phyloP scores from a whole-genome alignment of 2,888 invertebrate species.

The Oeneis ivallda region DNA sequence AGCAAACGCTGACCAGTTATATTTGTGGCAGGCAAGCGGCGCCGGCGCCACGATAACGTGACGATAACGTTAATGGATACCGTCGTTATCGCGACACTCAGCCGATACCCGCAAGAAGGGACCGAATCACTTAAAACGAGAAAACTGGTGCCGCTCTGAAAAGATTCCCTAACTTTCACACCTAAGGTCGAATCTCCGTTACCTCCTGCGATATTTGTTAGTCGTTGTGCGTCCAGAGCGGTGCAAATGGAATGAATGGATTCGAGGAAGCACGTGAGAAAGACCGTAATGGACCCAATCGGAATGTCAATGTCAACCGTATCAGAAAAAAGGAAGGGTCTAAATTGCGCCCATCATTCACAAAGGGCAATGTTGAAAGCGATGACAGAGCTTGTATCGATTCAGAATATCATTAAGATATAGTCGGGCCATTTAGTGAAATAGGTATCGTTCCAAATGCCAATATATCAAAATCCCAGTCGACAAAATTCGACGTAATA shows the following conservation, averaged over 20 bases:
- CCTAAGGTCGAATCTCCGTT: conserved; percentile 53
- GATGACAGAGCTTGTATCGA: conserved; percentile 35
- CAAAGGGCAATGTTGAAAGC: conserved; percentile 46
- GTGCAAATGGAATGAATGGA: conserved; percentile 69
- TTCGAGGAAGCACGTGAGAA: conserved; percentile 73
- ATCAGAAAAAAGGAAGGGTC: conserved; percentile 60
- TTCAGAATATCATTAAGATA: conserved; percentile 40
- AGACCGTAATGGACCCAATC: conserved; percentile 62
- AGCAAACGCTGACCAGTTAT: conserved; percentile 61
- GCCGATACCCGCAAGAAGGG: conserved; percentile 53
- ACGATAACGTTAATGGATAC: conserved; percentile 78
- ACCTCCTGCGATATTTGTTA: conserved; percentile 36
- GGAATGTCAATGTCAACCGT: conserved; percentile 70
- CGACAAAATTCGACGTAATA: conserved; percentile 3
- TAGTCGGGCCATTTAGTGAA: conserved; percentile 2
- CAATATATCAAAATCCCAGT: conserved; percentile 1
- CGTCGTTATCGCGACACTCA: conserved; percentile 65
- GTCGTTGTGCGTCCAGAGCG: conserved; percentile 41
- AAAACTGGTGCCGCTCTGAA: conserved; percentile 31
- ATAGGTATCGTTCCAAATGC: conserved; percentile 1
- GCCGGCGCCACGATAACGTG: conserved; percentile 75
- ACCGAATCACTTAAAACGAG: conserved; percentile 46
- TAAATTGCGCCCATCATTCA: conserved; percentile 54
- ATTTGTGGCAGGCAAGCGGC: conserved; percentile 58
- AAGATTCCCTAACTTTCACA: conserved; percentile 34